Conservation (phyloP, 2,888 invertebrate species). For the Cryptocheilus praepositus region DNA sequence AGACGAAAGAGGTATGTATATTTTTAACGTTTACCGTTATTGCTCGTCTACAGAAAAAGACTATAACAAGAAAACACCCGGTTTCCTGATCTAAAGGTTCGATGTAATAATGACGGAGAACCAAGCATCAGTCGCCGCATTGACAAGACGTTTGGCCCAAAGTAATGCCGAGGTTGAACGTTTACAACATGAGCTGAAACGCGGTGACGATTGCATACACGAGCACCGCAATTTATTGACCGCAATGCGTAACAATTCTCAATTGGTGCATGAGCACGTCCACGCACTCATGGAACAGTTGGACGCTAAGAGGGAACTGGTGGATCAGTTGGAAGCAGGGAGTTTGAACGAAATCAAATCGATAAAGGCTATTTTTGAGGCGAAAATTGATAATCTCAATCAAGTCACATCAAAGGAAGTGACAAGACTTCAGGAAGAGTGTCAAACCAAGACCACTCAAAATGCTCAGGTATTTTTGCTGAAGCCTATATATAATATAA, state of each 20-base stretch:
- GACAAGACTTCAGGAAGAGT: slow-evolving; percentile 54
- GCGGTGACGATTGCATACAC: slow-evolving; percentile 56
- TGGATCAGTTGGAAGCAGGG: slow-evolving; percentile 62
- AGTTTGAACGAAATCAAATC: slow-evolving; percentile 63
- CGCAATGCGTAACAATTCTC: slow-evolving; percentile 62
- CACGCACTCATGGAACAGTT: slow-evolving; percentile 59
- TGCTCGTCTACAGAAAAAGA: not conserved
- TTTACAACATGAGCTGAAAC: slow-evolving; percentile 63
- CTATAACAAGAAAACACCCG: too few species aligned
- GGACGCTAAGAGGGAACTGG: slow-evolving; percentile 57
- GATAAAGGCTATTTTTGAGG: slow-evolving; percentile 56
- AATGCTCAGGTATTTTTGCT: slow-evolving; percentile 58
- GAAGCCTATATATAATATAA: too few species aligned
- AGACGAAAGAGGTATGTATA: slow-evolving; percentile 58
- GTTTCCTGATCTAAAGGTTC: slow-evolving; percentile 46
- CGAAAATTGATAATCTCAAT: slow-evolving; percentile 63
- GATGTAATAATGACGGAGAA: slow-evolving; percentile 70
- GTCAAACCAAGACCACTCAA: slow-evolving; percentile 49
- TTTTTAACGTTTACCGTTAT: not conserved
- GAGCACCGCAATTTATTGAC: slow-evolving; percentile 63
- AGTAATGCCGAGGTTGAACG: slow-evolving; percentile 68
- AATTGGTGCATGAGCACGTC: slow-evolving; percentile 64
- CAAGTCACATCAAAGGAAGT: slow-evolving; percentile 57
- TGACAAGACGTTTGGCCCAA: slow-evolving; percentile 63
- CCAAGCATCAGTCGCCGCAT: slow-evolving; percentile 67